Conservation (phyloP, 1,140 invertebrate species). For the Tyrophagus putrescentiae region DNA sequence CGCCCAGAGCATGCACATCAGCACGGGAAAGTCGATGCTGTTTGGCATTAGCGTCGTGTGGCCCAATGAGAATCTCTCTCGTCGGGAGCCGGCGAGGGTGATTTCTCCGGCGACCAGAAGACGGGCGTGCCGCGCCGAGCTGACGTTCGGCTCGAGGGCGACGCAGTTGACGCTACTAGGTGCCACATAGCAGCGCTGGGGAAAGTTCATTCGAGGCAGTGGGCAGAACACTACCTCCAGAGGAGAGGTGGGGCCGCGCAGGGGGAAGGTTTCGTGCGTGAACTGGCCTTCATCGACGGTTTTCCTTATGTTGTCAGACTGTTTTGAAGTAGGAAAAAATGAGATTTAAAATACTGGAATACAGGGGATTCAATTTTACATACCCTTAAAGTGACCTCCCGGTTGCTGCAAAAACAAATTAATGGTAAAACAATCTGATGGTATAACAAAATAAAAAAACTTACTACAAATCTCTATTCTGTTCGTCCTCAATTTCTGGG, state of each 20-base stretch:
- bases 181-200: conserved; percentile 45
- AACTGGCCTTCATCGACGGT: background rate
- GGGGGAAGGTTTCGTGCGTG: conserved; percentile 30
- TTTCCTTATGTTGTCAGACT: no score
- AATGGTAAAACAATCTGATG: background rate
- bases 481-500: background rate
- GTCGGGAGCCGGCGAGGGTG: conserved; percentile 36
- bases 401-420: no score
- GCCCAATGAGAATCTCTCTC: conserved; percentile 41
- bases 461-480: background rate
- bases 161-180: conserved; percentile 66
- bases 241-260: conserved; percentile 56
- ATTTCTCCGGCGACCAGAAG: conserved; percentile 54
- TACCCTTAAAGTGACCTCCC: background rate
- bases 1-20: conserved; percentile 62
- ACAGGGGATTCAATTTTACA: no score
- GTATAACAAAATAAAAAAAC: background rate
- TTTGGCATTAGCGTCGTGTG: conserved; percentile 76
- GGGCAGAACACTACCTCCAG: conserved; percentile 55
- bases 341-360: no score
- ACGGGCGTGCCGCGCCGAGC: conserved; percentile 43
- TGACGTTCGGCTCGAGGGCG: conserved; percentile 58
- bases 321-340: no score
- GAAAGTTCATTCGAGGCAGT: conserved; percentile 37
- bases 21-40: conserved; percentile 55